Base-by-base conservation (phyloP, 2,113 vertebrate genomes). In the Zeus faber region DNA sequence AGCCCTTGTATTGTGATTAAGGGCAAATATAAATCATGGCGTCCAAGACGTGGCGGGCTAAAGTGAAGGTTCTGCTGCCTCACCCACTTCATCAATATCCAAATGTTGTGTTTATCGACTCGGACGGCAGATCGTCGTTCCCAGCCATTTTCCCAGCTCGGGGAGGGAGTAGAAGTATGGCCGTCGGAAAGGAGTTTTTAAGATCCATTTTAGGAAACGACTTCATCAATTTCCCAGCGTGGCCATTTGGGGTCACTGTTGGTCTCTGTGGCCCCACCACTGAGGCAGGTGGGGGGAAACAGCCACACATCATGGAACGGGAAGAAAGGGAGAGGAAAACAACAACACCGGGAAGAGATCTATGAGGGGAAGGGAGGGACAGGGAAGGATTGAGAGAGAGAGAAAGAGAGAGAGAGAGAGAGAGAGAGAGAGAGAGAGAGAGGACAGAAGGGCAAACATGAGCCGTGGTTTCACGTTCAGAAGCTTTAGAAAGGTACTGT, bases 161-260 rank as follows among this genome's bases (percentile, higher is more conserved):
- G n/a, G n/a, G n/a, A n/a, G n/a, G n/a, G n/a, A n/a, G n/a, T n/a
- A n/a, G n/a, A n/a, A n/a, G n/a, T n/a, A n/a, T n/a, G n/a, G n/a
- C n/a, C n/a, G n/a, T n/a, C n/a, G n/a, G n/a, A n/a, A n/a, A n/a
- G n/a, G n/a, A n/a, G n/a, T n/a, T n/a, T n/a, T n/a, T n/a, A n/a
- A n/a, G n/a, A n/a, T n/a, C n/a, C n/a, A n/a, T n/a, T n/a, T n/a
- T n/a, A n/a, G n/a, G n/a, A n/a, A n/a, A n/a, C n/a, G n/a, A n/a
- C n/a, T n/a, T n/a, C n/a, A n/a, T n/a, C n/a, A n/a, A 63, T 55
- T 85, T 81, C 82, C 50, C 51, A 55, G 53, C 48, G 2, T 63
- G 39, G 52, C 87, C 88, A 82, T 82, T 51, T 65, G 88, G 78
- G 78, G 88, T 83, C 88, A 88, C 71, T 88, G 67, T 88, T 84